phyloP scores from a whole-genome alignment of 2,797 vertebrate genomes.

The Harpagifer antarcticus region DNA sequence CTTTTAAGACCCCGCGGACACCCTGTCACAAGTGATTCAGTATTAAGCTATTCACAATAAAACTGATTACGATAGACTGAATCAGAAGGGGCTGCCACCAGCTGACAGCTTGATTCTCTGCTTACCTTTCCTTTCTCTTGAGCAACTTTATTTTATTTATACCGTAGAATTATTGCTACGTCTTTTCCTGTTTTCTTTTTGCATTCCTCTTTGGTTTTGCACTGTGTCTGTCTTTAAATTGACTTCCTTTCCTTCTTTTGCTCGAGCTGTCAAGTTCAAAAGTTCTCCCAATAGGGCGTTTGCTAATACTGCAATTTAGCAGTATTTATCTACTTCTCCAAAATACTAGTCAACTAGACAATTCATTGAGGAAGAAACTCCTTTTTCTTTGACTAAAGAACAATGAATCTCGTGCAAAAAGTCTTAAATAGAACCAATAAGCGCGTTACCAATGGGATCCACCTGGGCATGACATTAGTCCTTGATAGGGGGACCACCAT shows the following conservation, averaged over 20 bases:
- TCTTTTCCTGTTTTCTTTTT: neutral
- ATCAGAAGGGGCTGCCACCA: slow-evolving; percentile 33
- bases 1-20: too few relatives aligned
- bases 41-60: slow-evolving; percentile 59
- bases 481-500: too few relatives aligned
- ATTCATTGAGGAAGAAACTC: too few relatives aligned
- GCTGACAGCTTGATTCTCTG: slow-evolving; percentile 39
- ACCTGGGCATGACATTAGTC: too few relatives aligned
- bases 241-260: neutral
- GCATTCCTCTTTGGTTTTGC: neutral
- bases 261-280: neutral
- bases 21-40: slow-evolving; percentile 22
- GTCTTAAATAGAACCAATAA: too few relatives aligned
- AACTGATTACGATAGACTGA: slow-evolving; percentile 49
- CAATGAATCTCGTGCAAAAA: too few relatives aligned
- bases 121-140: slow-evolving; percentile 27
- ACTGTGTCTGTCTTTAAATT: slow-evolving; percentile 6
- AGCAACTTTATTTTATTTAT: slow-evolving; percentile 10
- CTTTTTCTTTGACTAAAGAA: too few relatives aligned
- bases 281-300: neutral
- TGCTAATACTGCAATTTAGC: too few relatives aligned
- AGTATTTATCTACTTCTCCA: too few relatives aligned
- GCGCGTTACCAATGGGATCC: too few relatives aligned
- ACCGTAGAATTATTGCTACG: neutral
- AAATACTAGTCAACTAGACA: too few relatives aligned